Base-by-base conservation (phyloP, 2,113 vertebrate genomes). In the Perca schrenkii region DNA sequence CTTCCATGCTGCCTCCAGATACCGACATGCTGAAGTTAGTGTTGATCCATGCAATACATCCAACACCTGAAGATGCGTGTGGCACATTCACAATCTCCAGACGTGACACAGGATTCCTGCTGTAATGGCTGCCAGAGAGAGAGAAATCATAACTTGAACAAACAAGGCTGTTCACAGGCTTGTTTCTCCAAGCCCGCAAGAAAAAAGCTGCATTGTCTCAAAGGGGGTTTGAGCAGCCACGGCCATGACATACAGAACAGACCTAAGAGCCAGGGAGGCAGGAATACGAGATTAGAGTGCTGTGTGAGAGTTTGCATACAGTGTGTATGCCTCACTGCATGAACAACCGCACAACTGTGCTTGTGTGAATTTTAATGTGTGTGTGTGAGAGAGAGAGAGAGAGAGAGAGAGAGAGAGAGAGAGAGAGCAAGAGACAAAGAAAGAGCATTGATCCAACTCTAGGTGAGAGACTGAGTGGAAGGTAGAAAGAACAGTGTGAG, bases 21-120 rank as follows among this genome's bases (percentile, higher is more conserved):
- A 64, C 21, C 17, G 49, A n/a, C 58, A 11, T 2, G 14, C 19
- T 74, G 28, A 31, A 43, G 74, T 77, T 71, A 46, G 52, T 13
- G 40, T 21, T 77, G 72, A 66, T 68, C 66, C 49, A 31, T 10
- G 52, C 47, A 79, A 34, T 52, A 25, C 47, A 72, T 62, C 56
- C 53, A 83, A 34, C 58, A 82, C 79, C 67, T 80, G 82, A 69
- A 61, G 56, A 62, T 79, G 72, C 83, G 40, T 62, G 79, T 14
- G 70, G 49, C 56, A n/a, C 36, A 57, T 12, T 57, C 16, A 64
- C 19, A 66, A 47, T 43, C 61, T 71, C 66, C 64, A 78, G 62
- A 80, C 69, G 60, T 25, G 28, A 52, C 52, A 70, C 52, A 28
- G 36, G 52, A 69, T 65, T 76, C 54, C 56, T 79, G 78, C 17